Evolutionary conservation across 2,113 vertebrate genomes (phyloP), one percentile per base, ranked within the genome.

Genomic region (Malaclemys terrapin): DNA sequence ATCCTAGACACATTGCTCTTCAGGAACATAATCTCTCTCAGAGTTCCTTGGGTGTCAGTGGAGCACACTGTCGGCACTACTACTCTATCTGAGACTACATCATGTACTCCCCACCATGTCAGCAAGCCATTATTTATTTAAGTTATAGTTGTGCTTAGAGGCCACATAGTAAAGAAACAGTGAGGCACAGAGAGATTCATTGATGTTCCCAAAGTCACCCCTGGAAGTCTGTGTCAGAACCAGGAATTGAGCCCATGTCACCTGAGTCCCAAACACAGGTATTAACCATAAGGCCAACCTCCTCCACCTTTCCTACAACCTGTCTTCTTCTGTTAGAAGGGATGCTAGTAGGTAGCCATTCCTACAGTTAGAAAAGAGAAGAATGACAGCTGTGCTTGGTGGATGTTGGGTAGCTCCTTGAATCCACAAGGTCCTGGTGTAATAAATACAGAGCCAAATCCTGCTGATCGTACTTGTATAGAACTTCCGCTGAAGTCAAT

Each of bases 191-290:
- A 56, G 17, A 6, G 53, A 83, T 87, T 50, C 85, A 79, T 6
- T 52, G 57, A 91, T 88, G 2, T 0, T 0, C 80, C 4, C 8
- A 59, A 87, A 94, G 50, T 54, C 91, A 35, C 87, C 35, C 20
- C 16, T 76, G 85, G 83, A 35, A 5, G 10, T 42, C 5, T 11
- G 20, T 13, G 76, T 59, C 3, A 81, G 35, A 84, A 95, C 31
- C 31, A 89, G 62, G 84, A 13, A 59, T 1, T 27, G 5, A 84
- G 59, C 12, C 5, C 29, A 16, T 62, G 16, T 62, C 59, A 93
- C 89, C 24, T 85, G 78, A 87, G 82, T 2, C 29, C 0, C 0
- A 0, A 42, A 42, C 10, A 20, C n/a, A n/a, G 0, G 38, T 84
- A 31, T 88, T 62, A 72, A 82, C 13, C 27, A 78, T 29, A 81